Evolutionary conservation across 2,797 vertebrate species (phyloP).

Genomic region (Tokudaia muenninki): DNA sequence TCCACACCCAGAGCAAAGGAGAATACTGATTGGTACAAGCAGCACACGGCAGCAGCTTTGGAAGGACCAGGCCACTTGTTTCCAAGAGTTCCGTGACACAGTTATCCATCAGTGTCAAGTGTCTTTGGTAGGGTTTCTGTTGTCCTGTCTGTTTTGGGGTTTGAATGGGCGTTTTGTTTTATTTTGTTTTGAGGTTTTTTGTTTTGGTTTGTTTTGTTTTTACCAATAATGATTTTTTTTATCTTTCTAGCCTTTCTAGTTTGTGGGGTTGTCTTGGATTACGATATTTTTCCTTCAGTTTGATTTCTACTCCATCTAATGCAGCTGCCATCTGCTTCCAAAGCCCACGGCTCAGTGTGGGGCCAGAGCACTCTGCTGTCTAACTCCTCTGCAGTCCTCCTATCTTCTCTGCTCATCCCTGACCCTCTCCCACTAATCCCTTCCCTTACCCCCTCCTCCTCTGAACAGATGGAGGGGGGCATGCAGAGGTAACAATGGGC

Average conservation of each 20-base stretch:
- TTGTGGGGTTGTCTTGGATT: slow-evolving; percentile 12
- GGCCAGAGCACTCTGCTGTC: slow-evolving; percentile 31
- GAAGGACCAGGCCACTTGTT: not conserved
- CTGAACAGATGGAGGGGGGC: slow-evolving; percentile 65
- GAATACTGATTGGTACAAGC: slow-evolving; percentile 71
- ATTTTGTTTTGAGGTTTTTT: not conserved
- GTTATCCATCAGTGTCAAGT: not conserved
- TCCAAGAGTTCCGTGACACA: not conserved
- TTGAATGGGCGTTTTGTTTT: not conserved
- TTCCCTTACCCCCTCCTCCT: slow-evolving; percentile 41
- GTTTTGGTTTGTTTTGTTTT: not conserved
- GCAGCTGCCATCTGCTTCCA: slow-evolving; percentile 68
- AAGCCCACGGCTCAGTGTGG: slow-evolving; percentile 20
- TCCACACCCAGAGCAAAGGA: slow-evolving; percentile 28
- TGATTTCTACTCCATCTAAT: slow-evolving; percentile 49
- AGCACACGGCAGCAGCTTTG: not conserved
- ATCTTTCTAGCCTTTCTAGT: slow-evolving; percentile 29
- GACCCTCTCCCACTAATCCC: slow-evolving; percentile 62
- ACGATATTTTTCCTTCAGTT: slow-evolving; percentile 65
- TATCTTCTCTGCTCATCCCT: slow-evolving; percentile 50
- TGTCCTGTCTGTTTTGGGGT: not conserved
- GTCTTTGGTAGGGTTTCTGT: not conserved
- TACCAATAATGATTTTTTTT: not conserved
- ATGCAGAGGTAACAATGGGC: slow-evolving; percentile 2
- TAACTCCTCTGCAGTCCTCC: not conserved